Base-by-base conservation (phyloP, 2,113 vertebrate genomes). In the Panthera uncia region DNA sequence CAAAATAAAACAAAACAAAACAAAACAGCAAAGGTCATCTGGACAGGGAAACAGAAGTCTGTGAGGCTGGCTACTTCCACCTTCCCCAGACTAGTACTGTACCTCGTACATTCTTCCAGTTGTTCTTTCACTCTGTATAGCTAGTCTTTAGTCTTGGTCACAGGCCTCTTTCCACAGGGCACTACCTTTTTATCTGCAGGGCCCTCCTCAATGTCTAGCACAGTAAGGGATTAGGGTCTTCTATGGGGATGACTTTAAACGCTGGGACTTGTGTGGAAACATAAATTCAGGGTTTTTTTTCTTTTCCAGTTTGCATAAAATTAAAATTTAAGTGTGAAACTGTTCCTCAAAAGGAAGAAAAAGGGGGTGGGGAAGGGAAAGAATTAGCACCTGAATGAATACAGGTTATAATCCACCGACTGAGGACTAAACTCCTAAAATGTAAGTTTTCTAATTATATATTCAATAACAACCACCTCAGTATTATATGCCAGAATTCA, bases 331-430 rank as follows among this genome's bases (percentile, higher is more conserved):
- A 93, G 14, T 29, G 89, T 65, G n/a, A 86, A 86, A 94, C 14
- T 73, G 6, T 55, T 96, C 73, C 68, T 85, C 52, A 84, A 76
- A 97, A 91, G 29, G 45, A 66, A 96, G 41, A 74, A 92, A 74
- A 45, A 27, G 7, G 41, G 36, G 7, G 0, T 4, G 52, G 11
- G 16, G 0, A 29, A 66, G 7, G 38, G 45, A 16, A 7, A 73
- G 50, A 74, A 65, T 87, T 23, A 63, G 21, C 25, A 68, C 23
- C n/a, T n/a, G 36, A 82, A 61, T n/a, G 36, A 90, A 66, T 10
- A 57, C 7, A 79, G 73, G 31, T 80, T 89, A 61, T 48, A 91
- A 83, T n/a, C 38, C 1, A 66, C 27, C 13, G 83, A 66, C 63
- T 81, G 76, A 93, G n/a, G 86, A 96, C 36, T 41, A 93, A 78